Percentiles rank a stretch among this genome's conserved stretches.
Conservation (phyloP, 2,888 invertebrate species). For the Iselma pallidipennis region DNA sequence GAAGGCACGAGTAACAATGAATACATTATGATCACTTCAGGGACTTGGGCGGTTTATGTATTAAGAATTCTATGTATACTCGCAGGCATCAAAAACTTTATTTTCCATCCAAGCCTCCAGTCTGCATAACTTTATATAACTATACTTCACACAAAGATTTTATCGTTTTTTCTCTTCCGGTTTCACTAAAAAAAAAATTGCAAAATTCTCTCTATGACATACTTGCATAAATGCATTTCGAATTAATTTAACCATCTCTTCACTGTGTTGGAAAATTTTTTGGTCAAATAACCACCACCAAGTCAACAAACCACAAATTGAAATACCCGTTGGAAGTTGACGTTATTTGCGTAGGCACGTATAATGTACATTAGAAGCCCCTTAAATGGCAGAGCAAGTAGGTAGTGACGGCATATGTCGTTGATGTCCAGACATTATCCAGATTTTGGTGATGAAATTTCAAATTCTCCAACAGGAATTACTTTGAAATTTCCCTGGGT, state of each 20-base stretch:
- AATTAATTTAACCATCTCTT: no score
- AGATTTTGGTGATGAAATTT: constrained; percentile 13
- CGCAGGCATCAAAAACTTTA: constrained; percentile 5
- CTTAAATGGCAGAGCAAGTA: constrained; percentile 12
- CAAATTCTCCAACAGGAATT: constrained; percentile 6
- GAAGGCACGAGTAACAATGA: constrained; percentile 26
- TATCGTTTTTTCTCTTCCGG: background rate
- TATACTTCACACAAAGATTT: background rate
- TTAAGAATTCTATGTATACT: constrained; percentile 3
- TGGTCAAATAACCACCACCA: no score
- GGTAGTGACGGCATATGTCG: constrained; percentile 20
- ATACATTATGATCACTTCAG: constrained; percentile 31
- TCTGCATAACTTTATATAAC: background rate
- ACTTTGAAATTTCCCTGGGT: background rate
- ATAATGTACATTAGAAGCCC: constrained; percentile 21
- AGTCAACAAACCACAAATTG: constrained; percentile 13
- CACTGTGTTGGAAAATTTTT: no score
- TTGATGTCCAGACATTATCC: constrained; percentile 17
- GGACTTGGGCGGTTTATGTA: constrained; percentile 8
- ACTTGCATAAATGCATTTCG: no score
- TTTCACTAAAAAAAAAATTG: no score
- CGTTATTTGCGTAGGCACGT: constrained; percentile 21
- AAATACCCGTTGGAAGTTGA: constrained; percentile 5
- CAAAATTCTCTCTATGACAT: no score
- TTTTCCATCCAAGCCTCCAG: constrained; percentile 1